phyloP scores from a whole-genome alignment of 1,140 invertebrate species.

The Caerostris darwini region DNA sequence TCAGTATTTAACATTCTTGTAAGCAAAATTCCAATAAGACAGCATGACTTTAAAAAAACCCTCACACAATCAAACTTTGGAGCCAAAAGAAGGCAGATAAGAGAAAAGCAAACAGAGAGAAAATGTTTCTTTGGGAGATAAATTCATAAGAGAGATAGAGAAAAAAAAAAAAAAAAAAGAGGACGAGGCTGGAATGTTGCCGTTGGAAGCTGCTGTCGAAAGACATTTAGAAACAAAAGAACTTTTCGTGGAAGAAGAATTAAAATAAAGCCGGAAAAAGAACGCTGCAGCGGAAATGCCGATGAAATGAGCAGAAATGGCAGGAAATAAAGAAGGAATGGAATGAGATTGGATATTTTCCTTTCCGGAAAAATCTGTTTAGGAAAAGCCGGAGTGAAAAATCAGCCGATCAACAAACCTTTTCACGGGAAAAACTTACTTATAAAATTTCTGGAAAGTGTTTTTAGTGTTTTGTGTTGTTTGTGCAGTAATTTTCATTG shows the following conservation, averaged over 20 bases:
- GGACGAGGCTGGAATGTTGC: neutral
- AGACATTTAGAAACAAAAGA: neutral
- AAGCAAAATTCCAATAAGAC: neutral
- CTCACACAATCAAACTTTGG: neutral
- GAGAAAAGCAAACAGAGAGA: neutral
- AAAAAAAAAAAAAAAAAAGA: neutral
- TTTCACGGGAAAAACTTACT: neutral
- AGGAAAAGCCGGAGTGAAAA: slow-evolving; percentile 11
- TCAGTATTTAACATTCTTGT: neutral
- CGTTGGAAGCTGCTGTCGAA: neutral
- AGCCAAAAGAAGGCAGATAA: neutral
- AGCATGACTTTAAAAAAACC: neutral
- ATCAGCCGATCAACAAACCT: neutral
- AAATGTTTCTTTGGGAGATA: neutral
- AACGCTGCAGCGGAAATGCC: neutral
- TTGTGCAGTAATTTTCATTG: neutral
- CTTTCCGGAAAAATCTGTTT: neutral
- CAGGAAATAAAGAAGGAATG: neutral
- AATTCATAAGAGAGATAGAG: neutral
- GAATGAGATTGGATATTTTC: neutral
- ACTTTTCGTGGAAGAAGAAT: neutral
- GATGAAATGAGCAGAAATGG: slow-evolving; percentile 5
- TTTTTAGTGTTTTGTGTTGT: neutral
- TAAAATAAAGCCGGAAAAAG: neutral
- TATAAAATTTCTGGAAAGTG: neutral